These are phyloP conservation scores for Linnaemya vulpina DNA, from an alignment of 2,888 invertebrate genomes.

Conservation along the genomic window DNA sequence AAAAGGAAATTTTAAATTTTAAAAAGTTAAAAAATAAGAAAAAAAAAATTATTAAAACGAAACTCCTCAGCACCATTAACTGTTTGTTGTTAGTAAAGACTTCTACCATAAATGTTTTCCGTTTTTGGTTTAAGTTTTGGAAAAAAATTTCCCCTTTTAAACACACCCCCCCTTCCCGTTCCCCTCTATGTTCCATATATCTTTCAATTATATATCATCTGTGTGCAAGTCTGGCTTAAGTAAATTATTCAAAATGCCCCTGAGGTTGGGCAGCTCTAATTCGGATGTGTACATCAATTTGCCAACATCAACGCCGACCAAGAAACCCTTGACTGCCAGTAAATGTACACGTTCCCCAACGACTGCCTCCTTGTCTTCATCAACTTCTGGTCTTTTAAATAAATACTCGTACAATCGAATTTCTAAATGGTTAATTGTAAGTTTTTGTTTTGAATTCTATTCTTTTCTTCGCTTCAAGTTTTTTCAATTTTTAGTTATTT, in stretches of 20 bases:
- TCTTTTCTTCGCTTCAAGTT: not conserved
- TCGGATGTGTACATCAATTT: conserved; percentile 56
- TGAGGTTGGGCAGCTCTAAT: conserved; percentile 56
- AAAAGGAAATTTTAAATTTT: not conserved
- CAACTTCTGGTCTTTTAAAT: conserved; percentile 61
- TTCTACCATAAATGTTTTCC: not conserved
- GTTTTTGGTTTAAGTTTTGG: not conserved
- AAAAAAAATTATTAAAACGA: not conserved
- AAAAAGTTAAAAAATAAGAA: not conserved
- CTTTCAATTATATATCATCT: conserved; percentile 21
- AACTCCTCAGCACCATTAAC: conserved; percentile 32
- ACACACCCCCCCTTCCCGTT: not conserved
- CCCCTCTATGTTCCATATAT: conserved; percentile 56
- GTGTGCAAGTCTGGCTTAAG: conserved; percentile 52
- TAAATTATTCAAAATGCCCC: conserved; percentile 57
- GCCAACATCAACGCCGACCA: conserved; percentile 51
- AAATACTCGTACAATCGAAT: conserved; percentile 56
- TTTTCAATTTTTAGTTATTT: not conserved
- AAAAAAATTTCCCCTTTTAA: not conserved
- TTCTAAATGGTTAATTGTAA: conserved; percentile 70
- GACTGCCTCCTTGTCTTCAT: conserved; percentile 36
- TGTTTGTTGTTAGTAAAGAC: conserved; percentile 3
- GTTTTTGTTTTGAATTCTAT: conserved; percentile 32
- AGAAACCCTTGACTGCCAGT: conserved; percentile 37
- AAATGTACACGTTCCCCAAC: conserved; percentile 36